Conservation (phyloP, 1,140 invertebrate species). For the Bombus polaris region DNA sequence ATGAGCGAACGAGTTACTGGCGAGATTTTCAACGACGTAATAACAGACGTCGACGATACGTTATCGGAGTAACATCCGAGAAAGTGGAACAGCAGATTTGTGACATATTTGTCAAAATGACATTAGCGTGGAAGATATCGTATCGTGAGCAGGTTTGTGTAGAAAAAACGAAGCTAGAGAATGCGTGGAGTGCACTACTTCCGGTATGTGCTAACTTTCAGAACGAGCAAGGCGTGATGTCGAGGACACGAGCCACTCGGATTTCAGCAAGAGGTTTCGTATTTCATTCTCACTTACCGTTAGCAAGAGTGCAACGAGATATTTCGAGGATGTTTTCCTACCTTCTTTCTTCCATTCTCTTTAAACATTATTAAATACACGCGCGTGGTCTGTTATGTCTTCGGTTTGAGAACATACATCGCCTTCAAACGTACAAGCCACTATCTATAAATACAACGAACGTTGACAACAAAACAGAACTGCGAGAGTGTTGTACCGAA, state of each 20-base stretch:
- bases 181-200: conserved; percentile 42
- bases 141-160: not conserved
- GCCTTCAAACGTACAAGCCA: not conserved
- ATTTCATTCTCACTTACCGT: conserved; percentile 52
- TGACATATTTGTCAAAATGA: not conserved
- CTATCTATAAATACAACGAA: not conserved
- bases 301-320: conserved; percentile 38
- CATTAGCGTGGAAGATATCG: conserved; percentile 1
- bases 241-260: conserved; percentile 60
- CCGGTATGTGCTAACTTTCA: conserved; percentile 36
- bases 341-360: not conserved
- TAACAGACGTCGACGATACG: not conserved
- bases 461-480: not conserved
- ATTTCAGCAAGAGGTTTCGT: conserved; percentile 62
- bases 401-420: no score
- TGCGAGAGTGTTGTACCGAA: not conserved
- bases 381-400: no score
- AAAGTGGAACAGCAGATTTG: not conserved
- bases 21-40: not conserved
- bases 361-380: not conserved
- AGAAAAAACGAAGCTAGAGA: conserved; percentile 3
- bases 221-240: conserved; percentile 54
- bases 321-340: conserved; percentile 42
- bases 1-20: not conserved
- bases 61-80: not conserved